Evolutionary conservation across 37 sponge, comb jelly and placozoan species (phyloP).

Genomic region (Spongilla lacustris): DNA sequence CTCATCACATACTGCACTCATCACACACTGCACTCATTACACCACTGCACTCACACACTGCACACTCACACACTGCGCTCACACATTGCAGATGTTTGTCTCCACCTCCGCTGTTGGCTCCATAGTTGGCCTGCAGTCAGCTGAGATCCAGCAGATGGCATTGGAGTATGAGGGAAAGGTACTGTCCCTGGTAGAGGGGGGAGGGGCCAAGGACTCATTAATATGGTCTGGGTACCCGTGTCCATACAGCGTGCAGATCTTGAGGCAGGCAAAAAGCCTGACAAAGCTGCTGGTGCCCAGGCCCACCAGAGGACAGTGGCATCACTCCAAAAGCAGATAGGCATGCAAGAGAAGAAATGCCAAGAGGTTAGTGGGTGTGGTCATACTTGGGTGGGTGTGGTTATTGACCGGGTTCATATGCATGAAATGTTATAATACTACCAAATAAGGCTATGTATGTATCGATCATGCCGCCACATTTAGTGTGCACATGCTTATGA

Average conservation of each 20-base stretch:
- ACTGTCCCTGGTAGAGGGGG: background rate
- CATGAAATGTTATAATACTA: background rate
- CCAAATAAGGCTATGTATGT: too few relatives aligned
- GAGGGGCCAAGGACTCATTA: background rate
- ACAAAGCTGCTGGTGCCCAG: conserved; percentile 69
- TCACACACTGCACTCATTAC: background rate
- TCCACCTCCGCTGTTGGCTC: conserved; percentile 83
- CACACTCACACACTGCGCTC: background rate
- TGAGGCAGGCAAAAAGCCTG: conserved; percentile 66
- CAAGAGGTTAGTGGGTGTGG: conserved; percentile 50
- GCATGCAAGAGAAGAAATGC: conserved; percentile 59
- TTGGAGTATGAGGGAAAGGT: conserved; percentile 89
- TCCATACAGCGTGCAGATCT: conserved; percentile 62
- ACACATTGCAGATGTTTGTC: conserved; percentile 29
- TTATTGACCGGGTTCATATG: background rate
- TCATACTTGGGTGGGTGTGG: background rate
- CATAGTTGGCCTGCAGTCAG: conserved; percentile 89
- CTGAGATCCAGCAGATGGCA: conserved; percentile 83
- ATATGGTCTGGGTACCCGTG: background rate
- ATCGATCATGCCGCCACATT: too few relatives aligned
- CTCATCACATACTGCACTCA: background rate
- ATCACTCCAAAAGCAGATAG: conserved; percentile 80
- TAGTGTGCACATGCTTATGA: too few relatives aligned
- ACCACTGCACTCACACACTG: background rate
- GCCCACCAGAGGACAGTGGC: conserved; percentile 76